Conservation (phyloP, 1,140 invertebrate species). For the Macrocentrus cingulum region DNA sequence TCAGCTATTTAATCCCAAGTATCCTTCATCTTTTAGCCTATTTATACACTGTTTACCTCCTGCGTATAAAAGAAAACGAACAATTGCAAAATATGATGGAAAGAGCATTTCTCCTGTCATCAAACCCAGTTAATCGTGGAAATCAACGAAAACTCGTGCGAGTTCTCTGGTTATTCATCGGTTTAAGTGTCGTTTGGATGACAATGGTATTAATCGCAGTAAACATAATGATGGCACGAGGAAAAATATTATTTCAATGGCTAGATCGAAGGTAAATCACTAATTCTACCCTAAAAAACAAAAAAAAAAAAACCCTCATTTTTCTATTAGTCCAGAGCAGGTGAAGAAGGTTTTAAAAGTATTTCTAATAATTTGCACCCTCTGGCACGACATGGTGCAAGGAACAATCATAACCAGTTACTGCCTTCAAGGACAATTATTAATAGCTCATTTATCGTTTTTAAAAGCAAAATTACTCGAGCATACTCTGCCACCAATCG, state of each 20-base stretch:
- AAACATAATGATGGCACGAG: constrained; percentile 67
- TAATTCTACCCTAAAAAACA: neutral
- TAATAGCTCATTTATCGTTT: constrained; percentile 71
- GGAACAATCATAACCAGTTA: constrained; percentile 78
- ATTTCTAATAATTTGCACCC: constrained; percentile 67
- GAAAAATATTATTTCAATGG: constrained; percentile 67
- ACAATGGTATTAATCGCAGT: constrained; percentile 66
- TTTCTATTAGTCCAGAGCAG: constrained; percentile 56
- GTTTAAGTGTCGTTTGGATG: constrained; percentile 68
- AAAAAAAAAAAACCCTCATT: neutral
- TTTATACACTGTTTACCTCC: constrained; percentile 75
- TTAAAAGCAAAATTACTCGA: constrained; percentile 71
- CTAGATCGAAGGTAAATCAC: constrained; percentile 48
- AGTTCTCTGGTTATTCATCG: constrained; percentile 73
- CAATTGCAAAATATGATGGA: constrained; percentile 89
- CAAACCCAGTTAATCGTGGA: constrained; percentile 65
- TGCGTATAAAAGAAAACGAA: constrained; percentile 82
- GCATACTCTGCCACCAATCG: constrained; percentile 67
- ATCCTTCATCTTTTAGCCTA: constrained; percentile 76
- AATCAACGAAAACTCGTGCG: constrained; percentile 68
- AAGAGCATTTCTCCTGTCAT: constrained; percentile 73
- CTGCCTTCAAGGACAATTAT: constrained; percentile 75
- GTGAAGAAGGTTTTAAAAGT: constrained; percentile 61
- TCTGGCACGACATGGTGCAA: constrained; percentile 77
- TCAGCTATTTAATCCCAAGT: constrained; percentile 79